Evolutionary conservation across 2,888 invertebrate species (phyloP), one percentile per base, ranked within the genome.

Genomic region (Scrobipalpa atriplicella): DNA sequence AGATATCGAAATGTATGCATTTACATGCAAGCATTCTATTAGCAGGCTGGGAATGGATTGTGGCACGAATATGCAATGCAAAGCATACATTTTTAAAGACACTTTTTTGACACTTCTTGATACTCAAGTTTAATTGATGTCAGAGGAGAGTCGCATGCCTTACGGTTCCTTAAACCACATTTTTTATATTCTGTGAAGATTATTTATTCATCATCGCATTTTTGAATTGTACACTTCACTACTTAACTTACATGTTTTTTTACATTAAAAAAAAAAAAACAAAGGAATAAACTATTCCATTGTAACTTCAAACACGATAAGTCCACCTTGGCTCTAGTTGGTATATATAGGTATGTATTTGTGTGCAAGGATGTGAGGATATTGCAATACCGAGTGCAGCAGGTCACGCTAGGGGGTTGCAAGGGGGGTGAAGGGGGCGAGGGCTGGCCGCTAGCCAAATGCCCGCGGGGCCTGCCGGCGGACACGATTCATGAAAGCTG

Each of bases 331-430:
- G 0, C 5, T 19, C 9, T 5, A 29, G 21, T 29, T 13, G 47
- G 1, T 3, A 0, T 58, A 16, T 52, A 18, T 21, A 11, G 10
- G 21, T 21, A 11, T 21, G 21, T 21, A 21, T 13, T 11, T 21
- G 54, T 56, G 21, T 21, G 21, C 11, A 56, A 11, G 54, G 21
- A 13, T 21, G 54, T 56, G 54, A 56, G 21, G 54, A 29, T 56
- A 56, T 56, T 56, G 54, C 54, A 56, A 56, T 29, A 56, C 11
- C 21, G 36, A 60, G 60, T 60, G 60, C 39, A 60, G 60, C 38
- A 36, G 60, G 38, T 47, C 47, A 47, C 47, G 54, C 2, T 5
- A n/a, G 1, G 39, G 38, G 60, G 60, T n/a, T 10, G 16, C 11
- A 9, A n/a, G 16, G 58, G 36, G 58, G 52, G 0, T 1, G 54